Base-by-base conservation (phyloP, 2,113 vertebrate species). In the Isichthys henryi region DNA sequence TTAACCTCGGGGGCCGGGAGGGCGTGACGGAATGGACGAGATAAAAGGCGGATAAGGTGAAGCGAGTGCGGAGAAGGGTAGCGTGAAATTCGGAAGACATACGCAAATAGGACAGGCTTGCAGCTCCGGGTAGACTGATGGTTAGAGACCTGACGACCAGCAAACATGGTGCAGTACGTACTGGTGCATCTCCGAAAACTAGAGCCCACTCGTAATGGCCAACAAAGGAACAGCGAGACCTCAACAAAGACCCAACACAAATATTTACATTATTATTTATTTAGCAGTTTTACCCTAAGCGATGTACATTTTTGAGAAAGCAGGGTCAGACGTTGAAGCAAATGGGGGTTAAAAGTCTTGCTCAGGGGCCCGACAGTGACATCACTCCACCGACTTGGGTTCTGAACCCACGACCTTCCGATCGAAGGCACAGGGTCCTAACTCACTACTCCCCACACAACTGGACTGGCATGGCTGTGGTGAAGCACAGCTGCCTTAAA, bases 41-140 rank as follows among this genome's bases (percentile, higher is more conserved):
- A 95, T 92, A 91, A 95, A 94, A 94, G 90, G 46, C 91, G 89
- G 93, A 94, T 93, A 93, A 95, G 89, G 91, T 91, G 86, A 91
- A 91, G 92, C 89, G 90, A 92, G 91, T 92, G 90, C 93, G 87
- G 88, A 91, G 92, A 94, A 93, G 91, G 91, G 87, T 50, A 88
- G 85, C 88, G 89, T 94, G 92, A 94, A 93, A 94, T 92, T 87
- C 80, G 39, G 56, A 52, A 91, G 93, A 93, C 92, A 88, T 92
- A 87, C 85, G 90, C 92, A 92, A 92, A 93, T 52, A 84, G 88
- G 91, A 88, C 86, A 82, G 86, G 88, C 88, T 80, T 90, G 77
- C 84, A n/a, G 62, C 77, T 92, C 74, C 66, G 83, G 82, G 88
- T 8, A 19, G 82, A 89, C 58, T 7, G 89, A 50, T 39, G 49